Evolutionary conservation across 2,113 vertebrate species (phyloP).

Genomic region (Regulus satrapa): DNA sequence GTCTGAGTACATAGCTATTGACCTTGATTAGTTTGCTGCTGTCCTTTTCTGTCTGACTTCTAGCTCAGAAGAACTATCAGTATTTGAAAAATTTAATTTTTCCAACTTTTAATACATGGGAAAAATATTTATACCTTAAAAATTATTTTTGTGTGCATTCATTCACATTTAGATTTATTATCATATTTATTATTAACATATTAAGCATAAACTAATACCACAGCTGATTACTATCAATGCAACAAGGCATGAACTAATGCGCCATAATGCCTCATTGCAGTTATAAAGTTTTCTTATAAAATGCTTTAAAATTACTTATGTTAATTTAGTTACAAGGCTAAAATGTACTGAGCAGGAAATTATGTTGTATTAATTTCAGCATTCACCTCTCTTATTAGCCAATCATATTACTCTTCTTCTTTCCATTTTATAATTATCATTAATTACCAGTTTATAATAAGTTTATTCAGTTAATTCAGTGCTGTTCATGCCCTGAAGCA

Average conservation of each 20-base stretch:
- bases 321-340: constrained; percentile 70
- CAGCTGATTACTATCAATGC: constrained; percentile 49
- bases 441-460: constrained; percentile 74
- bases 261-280: constrained; percentile 45
- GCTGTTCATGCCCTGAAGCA: constrained; percentile 62
- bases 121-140: not conserved
- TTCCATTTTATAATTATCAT: constrained; percentile 71
- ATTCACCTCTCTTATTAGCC: constrained; percentile 64
- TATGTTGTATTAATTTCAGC: constrained; percentile 72
- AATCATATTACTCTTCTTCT: constrained; percentile 64
- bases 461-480: constrained; percentile 76
- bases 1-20: not conserved
- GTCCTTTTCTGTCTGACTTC: not conserved
- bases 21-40: not conserved
- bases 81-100: not conserved
- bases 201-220: constrained; percentile 3
- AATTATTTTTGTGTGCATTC: not conserved
- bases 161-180: not conserved
- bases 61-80: not conserved
- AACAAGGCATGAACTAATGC: constrained; percentile 55
- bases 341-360: constrained; percentile 66
- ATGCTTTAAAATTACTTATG: constrained; percentile 63
- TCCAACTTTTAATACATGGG: not conserved
- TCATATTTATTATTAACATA: not conserved
- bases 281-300: constrained; percentile 70